phyloP scores from a whole-genome alignment of 1,140 invertebrate species.

The Copidosoma floridanum region DNA sequence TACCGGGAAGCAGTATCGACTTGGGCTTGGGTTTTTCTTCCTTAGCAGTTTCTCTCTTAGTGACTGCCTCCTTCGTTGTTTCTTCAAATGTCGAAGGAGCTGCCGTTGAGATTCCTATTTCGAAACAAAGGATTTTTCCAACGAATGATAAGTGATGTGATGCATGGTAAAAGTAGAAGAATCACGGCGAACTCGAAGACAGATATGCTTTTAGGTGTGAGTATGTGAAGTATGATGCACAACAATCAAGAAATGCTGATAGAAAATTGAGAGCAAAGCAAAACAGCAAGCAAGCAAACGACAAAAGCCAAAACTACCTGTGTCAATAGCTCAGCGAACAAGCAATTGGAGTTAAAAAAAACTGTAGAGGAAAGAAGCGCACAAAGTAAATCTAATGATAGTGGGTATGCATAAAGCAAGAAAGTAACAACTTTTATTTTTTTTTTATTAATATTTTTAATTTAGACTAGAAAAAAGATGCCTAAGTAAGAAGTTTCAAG shows the following conservation, averaged over 20 bases:
- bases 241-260: too few relatives aligned
- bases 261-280: too few relatives aligned
- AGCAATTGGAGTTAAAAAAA: constrained; percentile 31
- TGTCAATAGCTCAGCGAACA: constrained; percentile 23
- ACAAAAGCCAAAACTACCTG: constrained; percentile 26
- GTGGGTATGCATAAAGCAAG: constrained; percentile 33
- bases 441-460: constrained; percentile 39
- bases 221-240: background rate
- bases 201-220: constrained; percentile 7
- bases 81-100: constrained; percentile 23
- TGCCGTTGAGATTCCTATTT: constrained; percentile 23
- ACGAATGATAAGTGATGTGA: constrained; percentile 52
- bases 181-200: background rate
- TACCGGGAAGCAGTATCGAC: constrained; percentile 59
- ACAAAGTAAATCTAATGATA: constrained; percentile 34
- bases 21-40: constrained; percentile 47
- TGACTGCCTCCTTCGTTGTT: constrained; percentile 34
- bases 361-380: constrained; percentile 38
- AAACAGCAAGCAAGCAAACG: constrained; percentile 3
- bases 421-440: constrained; percentile 43
- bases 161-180: constrained; percentile 16
- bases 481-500: constrained; percentile 30
- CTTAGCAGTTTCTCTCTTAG: constrained; percentile 34
- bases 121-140: constrained; percentile 31
- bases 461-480: constrained; percentile 48